These are phyloP conservation scores for Gallinago stenura DNA, from an alignment of 2,797 vertebrate species.

Conservation along the genomic window DNA sequence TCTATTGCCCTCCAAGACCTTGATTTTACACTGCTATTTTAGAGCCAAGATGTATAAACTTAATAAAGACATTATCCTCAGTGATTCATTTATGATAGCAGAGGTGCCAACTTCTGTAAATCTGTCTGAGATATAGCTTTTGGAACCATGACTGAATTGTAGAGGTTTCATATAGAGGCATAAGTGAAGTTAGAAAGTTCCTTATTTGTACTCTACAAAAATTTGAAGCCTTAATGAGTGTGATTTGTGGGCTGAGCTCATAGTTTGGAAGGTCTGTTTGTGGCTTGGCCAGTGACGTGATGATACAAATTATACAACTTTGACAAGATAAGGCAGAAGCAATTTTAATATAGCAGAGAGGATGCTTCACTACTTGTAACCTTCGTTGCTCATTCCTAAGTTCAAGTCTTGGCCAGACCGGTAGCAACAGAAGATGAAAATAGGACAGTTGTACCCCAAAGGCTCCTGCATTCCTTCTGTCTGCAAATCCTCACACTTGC, in stretches of 20 bases:
- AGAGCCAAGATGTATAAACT: not conserved
- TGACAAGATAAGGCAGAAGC: constrained; percentile 14
- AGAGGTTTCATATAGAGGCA: not conserved
- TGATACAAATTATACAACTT: not conserved
- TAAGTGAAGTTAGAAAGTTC: not conserved
- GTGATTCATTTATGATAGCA: constrained; percentile 11
- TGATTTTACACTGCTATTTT: not conserved
- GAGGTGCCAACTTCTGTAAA: constrained; percentile 27
- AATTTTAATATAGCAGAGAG: not conserved
- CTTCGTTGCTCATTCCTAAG: not conserved
- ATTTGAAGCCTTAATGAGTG: not conserved
- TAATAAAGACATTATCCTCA: constrained; percentile 14
- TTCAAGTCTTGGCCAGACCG: constrained; percentile 38
- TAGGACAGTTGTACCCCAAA: constrained; percentile 25
- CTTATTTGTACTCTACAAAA: not conserved
- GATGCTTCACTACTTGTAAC: not conserved
- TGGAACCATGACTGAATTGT: not conserved
- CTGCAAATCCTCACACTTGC: constrained; percentile 3
- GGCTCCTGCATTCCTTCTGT: constrained; percentile 34
- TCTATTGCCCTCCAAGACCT: not conserved
- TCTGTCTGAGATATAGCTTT: not conserved
- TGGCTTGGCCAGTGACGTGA: not conserved
- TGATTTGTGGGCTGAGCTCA: constrained; percentile 43
- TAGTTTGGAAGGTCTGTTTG: not conserved
- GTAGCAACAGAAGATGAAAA: constrained; percentile 6